Evolutionary conservation across 2,113 vertebrate genomes (phyloP).

Genomic region (Centropus bengalensis): DNA sequence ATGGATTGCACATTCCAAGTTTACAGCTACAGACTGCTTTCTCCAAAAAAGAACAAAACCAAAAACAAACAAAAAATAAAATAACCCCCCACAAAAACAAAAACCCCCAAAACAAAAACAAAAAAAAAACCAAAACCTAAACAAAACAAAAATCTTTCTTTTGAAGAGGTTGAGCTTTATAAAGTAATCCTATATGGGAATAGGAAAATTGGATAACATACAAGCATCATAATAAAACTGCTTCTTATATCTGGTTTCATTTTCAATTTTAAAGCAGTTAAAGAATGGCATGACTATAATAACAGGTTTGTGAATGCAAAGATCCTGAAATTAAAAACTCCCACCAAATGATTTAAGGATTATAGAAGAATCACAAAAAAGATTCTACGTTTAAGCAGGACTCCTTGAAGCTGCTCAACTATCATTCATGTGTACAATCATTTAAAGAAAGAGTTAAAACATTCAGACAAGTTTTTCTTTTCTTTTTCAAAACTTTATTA

Average conservation of each 20-base stretch:
- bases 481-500: conserved; percentile 76
- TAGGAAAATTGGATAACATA: background rate
- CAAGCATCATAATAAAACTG: background rate
- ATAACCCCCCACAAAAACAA: too few species aligned
- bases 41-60: too few species aligned
- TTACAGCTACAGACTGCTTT: background rate
- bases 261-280: background rate
- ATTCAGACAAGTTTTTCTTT: conserved; percentile 37
- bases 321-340: background rate
- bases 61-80: too few species aligned
- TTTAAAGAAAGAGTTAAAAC: conserved; percentile 24
- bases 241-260: background rate
- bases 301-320: background rate
- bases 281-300: background rate
- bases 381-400: background rate
- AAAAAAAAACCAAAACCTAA: too few species aligned
- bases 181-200: background rate
- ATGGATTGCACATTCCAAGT: background rate
- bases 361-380: background rate
- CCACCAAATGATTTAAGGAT: too few species aligned
- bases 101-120: background rate
- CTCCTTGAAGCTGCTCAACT: background rate
- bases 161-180: background rate
- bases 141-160: too few species aligned
- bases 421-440: background rate